Evolutionary conservation across 2,888 invertebrate genomes (phyloP).

Genomic region (Parnassius smintheus): DNA sequence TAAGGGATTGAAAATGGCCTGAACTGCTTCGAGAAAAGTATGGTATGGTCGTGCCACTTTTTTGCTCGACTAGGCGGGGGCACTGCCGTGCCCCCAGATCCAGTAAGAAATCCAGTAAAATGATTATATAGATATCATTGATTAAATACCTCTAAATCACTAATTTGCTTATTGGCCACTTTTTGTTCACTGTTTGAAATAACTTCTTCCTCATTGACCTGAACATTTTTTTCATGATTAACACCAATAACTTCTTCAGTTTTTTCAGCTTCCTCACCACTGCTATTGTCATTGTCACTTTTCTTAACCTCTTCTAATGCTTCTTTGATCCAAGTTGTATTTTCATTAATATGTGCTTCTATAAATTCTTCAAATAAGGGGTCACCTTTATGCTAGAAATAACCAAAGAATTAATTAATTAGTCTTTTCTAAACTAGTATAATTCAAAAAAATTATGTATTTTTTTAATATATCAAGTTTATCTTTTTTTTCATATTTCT

Average conservation of each 20-base stretch:
- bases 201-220: constrained; percentile 1
- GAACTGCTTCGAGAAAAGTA: no score
- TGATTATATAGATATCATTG: background rate
- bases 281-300: constrained; percentile 58
- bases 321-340: constrained; percentile 66
- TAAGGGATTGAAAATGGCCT: no score
- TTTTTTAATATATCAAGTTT: no score
- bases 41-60: no score
- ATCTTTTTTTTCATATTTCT: no score
- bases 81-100: no score
- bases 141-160: constrained; percentile 85
- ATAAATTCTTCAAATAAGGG: constrained; percentile 94
- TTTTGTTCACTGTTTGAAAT: constrained; percentile 61
- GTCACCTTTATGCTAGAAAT: constrained; percentile 88
- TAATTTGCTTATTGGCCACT: constrained; percentile 86
- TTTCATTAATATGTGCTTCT: constrained; percentile 86
- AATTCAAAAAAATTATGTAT: no score
- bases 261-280: constrained; percentile 50
- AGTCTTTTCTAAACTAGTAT: no score
- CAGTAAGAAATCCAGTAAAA: no score
- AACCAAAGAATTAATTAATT: background rate
- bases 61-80: no score
- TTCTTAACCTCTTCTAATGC: constrained; percentile 56
- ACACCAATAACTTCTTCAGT: constrained; percentile 35
- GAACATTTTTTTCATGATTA: constrained; percentile 32